A percentile compares a stretch with the other conserved stretches of the same genome.
Evolutionary conservation across 2,888 invertebrate genomes (phyloP).

Genomic region (Blastobasis adustella): DNA sequence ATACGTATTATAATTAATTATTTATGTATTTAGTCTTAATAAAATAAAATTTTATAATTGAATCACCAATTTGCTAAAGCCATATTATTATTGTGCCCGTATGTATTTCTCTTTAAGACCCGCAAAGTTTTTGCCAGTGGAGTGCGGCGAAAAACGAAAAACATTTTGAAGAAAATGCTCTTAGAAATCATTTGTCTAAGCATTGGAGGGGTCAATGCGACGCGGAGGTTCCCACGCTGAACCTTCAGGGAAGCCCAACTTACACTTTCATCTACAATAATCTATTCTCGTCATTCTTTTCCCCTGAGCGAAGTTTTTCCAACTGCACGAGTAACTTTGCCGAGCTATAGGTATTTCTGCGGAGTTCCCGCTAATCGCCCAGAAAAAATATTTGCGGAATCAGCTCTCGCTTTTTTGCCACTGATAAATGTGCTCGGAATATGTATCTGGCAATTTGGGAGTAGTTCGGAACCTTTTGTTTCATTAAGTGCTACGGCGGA

Average conservation of each 20-base stretch:
- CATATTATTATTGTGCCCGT: too few relatives aligned
- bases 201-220: constrained; percentile 63
- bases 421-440: constrained; percentile 63
- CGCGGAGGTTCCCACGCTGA: constrained; percentile 63
- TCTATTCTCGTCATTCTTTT: constrained; percentile 19
- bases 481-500: constrained; percentile 40
- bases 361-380: constrained; percentile 66
- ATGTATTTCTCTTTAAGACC: too few relatives aligned
- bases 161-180: constrained; percentile 52
- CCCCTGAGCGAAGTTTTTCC: background rate
- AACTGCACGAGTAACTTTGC: constrained; percentile 21
- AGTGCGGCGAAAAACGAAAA: constrained; percentile 31
- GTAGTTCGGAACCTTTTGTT: constrained; percentile 49
- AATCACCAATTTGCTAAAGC: too few relatives aligned
- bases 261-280: constrained; percentile 15
- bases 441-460: constrained; percentile 55
- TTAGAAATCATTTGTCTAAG: constrained; percentile 65
- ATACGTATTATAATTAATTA: too few relatives aligned
- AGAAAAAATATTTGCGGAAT: constrained; percentile 71
- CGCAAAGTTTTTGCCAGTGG: too few relatives aligned
- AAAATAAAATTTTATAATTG: too few relatives aligned
- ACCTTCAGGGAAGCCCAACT: constrained; percentile 30
- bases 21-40: too few relatives aligned
- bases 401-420: constrained; percentile 53
- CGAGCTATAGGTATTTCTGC: constrained; percentile 54